Evolutionary conservation across 2,797 vertebrate species (phyloP), one percentile per base, ranked within the genome.

Genomic region (Protosalanx chinensis): DNA sequence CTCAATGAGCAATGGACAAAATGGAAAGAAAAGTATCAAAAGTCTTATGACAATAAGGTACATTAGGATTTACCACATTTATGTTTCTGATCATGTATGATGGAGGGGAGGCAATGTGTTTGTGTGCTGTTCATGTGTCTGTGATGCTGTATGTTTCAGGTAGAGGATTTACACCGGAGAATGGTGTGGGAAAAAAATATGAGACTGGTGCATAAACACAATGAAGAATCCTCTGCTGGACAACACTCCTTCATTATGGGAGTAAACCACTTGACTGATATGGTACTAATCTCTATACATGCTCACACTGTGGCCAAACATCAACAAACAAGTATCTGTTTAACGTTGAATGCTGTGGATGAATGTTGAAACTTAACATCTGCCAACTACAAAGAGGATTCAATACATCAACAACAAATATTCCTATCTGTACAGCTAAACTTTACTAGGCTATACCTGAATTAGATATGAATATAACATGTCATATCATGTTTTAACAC

Each of bases 251-350:
- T 88, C 83, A 84, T 82, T 0, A 33, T 91, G 79, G 91, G 88
- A 56, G 84, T 92, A 65, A 93, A 93, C 80, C 89, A 90, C 23
- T 83, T 93, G 62, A 81, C 91, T 27, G 93, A 93, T 77, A 87
- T 93, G 93, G 93, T 94, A 84, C 13, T 29, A 16, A 41, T 35
- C 18, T 20, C 27, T 63, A 57, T 23, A 58, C 33, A 32, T 18
- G 5, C 7, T 46, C n/a, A 23, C 7, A 30, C 68, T 13, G 2
- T 33, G n/a, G 57, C 56, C 41, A 1, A 33, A 53, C 41, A 10
- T 6, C 23, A 27, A 27, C 41, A 1, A 33, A 53, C 41, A 10
- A 4, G 2, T n/a, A 30, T 20, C 33, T 32, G 0, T 27, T 0
- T 8, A 18, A 12, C 41, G 3, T 12, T 46, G 41, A 61, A 70